Percentiles rank a stretch among this genome's conserved stretches.
phyloP scores from a whole-genome alignment of 2,113 vertebrate species.

The Ptilorrhoa leucosticta region DNA sequence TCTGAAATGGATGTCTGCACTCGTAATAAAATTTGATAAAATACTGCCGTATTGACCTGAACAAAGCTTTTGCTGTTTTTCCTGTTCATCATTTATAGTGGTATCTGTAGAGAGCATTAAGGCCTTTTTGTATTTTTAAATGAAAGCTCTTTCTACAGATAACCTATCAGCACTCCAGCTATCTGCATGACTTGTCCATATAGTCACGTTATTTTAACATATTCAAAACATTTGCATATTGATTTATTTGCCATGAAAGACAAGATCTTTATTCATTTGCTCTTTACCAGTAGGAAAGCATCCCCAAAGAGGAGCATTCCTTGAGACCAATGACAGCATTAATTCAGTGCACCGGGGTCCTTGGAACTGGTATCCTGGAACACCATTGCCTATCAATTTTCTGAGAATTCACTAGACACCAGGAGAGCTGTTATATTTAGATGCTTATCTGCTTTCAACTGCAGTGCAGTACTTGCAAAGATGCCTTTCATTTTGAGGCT shows the following conservation, averaged over 20 bases:
- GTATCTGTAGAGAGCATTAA: not conserved
- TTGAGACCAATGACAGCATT: not conserved
- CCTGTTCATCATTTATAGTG: not conserved
- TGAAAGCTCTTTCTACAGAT: not conserved
- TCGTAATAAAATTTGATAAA: slow-evolving; percentile 5
- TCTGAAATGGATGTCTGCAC: not conserved
- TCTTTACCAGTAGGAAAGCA: not conserved
- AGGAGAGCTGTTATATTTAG: slow-evolving; percentile 18
- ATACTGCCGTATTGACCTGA: not conserved
- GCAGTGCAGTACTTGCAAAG: not conserved
- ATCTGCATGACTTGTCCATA: not conserved
- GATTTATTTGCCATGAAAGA: not conserved
- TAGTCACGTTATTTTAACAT: not conserved
- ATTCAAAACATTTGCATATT: slow-evolving; percentile 6
- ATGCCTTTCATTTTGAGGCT: slow-evolving; percentile 9
- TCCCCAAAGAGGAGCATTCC: not conserved
- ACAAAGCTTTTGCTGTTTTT: slow-evolving; percentile 3
- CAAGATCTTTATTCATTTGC: not conserved
- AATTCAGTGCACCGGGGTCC: not conserved
- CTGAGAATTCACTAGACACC: slow-evolving; percentile 1
- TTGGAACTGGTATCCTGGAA: not conserved
- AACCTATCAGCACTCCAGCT: not conserved
- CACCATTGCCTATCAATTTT: slow-evolving; percentile 5
- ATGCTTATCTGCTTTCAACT: slow-evolving; percentile 42
- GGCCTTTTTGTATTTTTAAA: not conserved